Conservation (phyloP, 2,113 vertebrate species). For the Stigmatopora argus region DNA sequence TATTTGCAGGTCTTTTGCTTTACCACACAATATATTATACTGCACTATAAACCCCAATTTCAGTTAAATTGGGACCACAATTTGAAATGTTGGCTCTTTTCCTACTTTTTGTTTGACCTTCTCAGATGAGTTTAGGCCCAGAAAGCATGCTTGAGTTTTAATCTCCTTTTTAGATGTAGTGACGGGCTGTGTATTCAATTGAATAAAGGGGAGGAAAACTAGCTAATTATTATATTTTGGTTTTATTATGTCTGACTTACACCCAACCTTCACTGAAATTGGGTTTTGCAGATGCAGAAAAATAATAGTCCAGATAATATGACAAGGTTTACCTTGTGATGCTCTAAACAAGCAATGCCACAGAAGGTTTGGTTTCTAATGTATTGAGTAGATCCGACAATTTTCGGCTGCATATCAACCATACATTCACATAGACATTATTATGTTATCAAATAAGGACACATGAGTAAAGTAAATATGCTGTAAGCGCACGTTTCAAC, state of each 20-base stretch:
- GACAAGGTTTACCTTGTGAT: slow-evolving; percentile 15
- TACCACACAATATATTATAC: neutral
- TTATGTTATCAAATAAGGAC: slow-evolving; percentile 29
- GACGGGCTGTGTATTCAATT: too few relatives aligned
- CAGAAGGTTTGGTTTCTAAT: slow-evolving; percentile 19
- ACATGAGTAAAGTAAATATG: slow-evolving; percentile 15
- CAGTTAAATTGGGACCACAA: too few relatives aligned
- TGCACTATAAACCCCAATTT: neutral
- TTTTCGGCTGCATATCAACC: slow-evolving; percentile 27
- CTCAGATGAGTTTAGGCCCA: too few relatives aligned
- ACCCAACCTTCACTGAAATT: too few relatives aligned
- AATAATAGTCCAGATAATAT: slow-evolving; percentile 14
- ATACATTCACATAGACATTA: slow-evolving; percentile 46
- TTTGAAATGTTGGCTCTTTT: too few relatives aligned
- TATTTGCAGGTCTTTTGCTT: slow-evolving; percentile 13
- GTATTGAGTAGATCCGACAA: slow-evolving; percentile 17
- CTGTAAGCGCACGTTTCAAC: neutral
- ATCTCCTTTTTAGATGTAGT: too few relatives aligned
- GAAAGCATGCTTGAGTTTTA: too few relatives aligned
- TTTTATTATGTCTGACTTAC: too few relatives aligned
- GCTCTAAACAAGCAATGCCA: slow-evolving; percentile 19
- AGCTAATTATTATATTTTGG: too few relatives aligned
- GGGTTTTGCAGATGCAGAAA: neutral
- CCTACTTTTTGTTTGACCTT: too few relatives aligned
- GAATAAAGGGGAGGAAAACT: too few relatives aligned